phyloP scores from a whole-genome alignment of 2,113 vertebrate species.

The Lepus europaeus region DNA sequence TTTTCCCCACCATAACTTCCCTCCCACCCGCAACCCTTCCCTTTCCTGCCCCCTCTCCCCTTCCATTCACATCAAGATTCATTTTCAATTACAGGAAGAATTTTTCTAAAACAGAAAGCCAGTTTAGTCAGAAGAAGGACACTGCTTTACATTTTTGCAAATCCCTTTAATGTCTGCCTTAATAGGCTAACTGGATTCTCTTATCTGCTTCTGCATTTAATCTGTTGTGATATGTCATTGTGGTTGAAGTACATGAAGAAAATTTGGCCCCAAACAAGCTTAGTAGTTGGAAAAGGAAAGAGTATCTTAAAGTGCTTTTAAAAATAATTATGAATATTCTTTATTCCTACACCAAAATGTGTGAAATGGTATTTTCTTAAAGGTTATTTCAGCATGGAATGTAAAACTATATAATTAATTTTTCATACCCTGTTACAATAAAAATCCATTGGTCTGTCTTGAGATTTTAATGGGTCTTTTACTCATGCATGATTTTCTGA shows the following conservation, averaged over 20 bases:
- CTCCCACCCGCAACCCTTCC: too few species aligned
- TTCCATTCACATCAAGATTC: too few species aligned
- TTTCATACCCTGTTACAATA: background rate
- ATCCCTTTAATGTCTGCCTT: slow-evolving; percentile 19
- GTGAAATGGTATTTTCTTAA: background rate
- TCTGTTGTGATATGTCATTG: slow-evolving; percentile 50
- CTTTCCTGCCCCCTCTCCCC: too few species aligned
- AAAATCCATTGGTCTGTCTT: background rate
- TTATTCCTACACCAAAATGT: background rate
- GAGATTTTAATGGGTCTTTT: background rate
- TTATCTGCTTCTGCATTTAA: background rate
- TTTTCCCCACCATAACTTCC: too few species aligned
- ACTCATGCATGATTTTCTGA: background rate
- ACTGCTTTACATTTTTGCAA: slow-evolving; percentile 3
- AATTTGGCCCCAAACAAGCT: background rate
- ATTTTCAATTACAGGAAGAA: background rate
- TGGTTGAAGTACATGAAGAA: slow-evolving; percentile 3
- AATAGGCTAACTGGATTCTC: background rate
- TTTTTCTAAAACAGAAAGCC: background rate
- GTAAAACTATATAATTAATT: background rate
- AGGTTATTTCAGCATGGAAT: background rate
- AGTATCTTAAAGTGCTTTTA: background rate
- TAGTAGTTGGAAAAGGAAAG: background rate
- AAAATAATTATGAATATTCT: background rate
- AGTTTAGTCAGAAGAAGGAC: slow-evolving; percentile 27